phyloP scores from a whole-genome alignment of 2,888 invertebrate species.

The Amblyteles armatorius region DNA sequence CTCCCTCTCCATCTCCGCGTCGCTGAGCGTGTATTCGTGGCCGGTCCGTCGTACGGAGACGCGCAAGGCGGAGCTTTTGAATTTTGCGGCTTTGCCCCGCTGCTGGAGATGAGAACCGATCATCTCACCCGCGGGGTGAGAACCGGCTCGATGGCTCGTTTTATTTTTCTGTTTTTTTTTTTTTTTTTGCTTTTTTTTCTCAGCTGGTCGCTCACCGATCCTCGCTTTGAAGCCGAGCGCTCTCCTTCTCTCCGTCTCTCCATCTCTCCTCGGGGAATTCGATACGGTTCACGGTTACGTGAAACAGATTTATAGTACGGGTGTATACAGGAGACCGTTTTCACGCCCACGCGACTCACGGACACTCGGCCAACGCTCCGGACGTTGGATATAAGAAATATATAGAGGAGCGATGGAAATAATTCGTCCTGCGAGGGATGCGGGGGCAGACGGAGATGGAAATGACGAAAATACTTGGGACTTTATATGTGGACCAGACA shows the following conservation, averaged over 20 bases:
- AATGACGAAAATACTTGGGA: slow-evolving; percentile 1
- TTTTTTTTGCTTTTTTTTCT: neutral
- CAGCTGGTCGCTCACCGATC: neutral
- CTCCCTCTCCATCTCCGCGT: neutral
- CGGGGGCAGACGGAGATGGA: slow-evolving; percentile 15
- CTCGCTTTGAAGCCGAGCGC: slow-evolving; percentile 22
- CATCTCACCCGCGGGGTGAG: slow-evolving; percentile 31
- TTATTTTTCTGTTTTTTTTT: neutral
- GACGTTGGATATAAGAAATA: neutral
- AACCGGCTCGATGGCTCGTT: slow-evolving; percentile 5
- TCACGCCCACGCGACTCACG: slow-evolving; percentile 53
- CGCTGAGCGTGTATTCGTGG: neutral
- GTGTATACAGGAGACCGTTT: slow-evolving; percentile 58
- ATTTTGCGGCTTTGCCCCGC: slow-evolving; percentile 13
- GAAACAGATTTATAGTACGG: slow-evolving; percentile 64
- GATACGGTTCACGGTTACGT: slow-evolving; percentile 66
- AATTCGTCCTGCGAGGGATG: slow-evolving; percentile 20
- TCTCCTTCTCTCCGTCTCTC: slow-evolving; percentile 24
- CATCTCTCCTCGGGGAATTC: slow-evolving; percentile 59
- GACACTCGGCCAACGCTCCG: neutral
- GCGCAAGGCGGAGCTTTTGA: neutral
- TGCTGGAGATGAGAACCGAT: slow-evolving; percentile 52
- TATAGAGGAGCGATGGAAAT: slow-evolving; percentile 21
- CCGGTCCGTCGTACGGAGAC: neutral
- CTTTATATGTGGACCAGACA: neutral